These are phyloP conservation scores for Anguilla anguilla DNA, from an alignment of 2,797 vertebrate species.

Conservation along the genomic window DNA sequence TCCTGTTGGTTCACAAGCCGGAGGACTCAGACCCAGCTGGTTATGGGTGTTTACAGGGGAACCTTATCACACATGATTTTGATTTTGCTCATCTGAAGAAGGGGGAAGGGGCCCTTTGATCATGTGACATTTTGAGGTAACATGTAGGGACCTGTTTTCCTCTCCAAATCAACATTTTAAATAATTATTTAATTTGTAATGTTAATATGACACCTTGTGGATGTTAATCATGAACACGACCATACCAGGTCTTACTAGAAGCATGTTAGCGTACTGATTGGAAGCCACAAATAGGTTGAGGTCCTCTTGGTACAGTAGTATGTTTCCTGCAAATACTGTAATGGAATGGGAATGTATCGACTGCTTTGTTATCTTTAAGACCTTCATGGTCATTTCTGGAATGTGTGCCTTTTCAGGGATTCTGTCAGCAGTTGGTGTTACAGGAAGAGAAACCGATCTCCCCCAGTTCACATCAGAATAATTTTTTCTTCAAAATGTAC, in stretches of 20 bases:
- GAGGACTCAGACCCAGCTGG: not conserved
- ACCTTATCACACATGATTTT: not conserved
- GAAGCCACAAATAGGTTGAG: not conserved
- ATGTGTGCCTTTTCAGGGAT: not conserved
- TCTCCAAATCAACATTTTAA: not conserved
- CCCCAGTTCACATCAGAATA: not conserved
- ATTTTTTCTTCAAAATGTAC: not conserved
- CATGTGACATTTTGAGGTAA: too few species aligned
- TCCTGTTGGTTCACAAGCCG: not conserved
- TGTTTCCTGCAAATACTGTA: not conserved
- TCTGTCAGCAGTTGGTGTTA: not conserved
- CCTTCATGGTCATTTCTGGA: not conserved
- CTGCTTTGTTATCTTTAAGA: not conserved
- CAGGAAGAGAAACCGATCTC: not conserved
- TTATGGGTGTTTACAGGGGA: not conserved
- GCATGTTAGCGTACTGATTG: not conserved
- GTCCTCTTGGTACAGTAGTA: not conserved
- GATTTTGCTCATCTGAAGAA: not conserved
- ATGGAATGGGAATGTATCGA: not conserved
- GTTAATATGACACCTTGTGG: not conserved
- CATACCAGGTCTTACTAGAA: not conserved
- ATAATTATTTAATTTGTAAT: not conserved
- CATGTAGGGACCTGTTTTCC: too few species aligned
- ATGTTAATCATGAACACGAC: not conserved
- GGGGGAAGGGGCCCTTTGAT: not conserved